Conservation (phyloP, 2,113 vertebrate species). For the Blennius ocellaris region DNA sequence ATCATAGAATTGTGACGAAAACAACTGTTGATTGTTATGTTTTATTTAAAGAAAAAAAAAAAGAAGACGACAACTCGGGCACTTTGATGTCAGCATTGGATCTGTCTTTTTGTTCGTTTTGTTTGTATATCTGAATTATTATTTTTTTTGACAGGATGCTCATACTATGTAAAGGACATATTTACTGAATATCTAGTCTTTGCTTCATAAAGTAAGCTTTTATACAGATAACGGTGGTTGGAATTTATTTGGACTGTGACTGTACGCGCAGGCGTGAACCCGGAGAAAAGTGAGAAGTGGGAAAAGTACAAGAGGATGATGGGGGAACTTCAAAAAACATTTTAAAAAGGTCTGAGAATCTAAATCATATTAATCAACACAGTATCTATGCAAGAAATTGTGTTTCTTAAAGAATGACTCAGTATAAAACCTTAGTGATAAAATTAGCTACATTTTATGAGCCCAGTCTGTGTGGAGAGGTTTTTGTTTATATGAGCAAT, state of each 20-base stretch:
- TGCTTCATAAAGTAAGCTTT: conserved; percentile 83
- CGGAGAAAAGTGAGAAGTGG: too few relatives aligned
- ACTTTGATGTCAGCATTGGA: conserved; percentile 77
- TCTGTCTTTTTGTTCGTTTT: conserved; percentile 60
- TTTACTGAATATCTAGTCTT: conserved; percentile 83
- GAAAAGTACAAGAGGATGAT: too few relatives aligned
- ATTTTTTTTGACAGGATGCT: conserved; percentile 72
- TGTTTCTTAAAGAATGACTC: too few relatives aligned
- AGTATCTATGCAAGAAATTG: too few relatives aligned
- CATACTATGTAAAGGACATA: conserved; percentile 78
- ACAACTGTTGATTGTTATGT: conserved; percentile 68
- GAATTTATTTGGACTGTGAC: conserved; percentile 41
- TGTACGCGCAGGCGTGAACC: too few relatives aligned
- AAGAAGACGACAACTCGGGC: conserved; percentile 64
- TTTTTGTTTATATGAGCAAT: too few relatives aligned
- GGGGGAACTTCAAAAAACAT: too few relatives aligned
- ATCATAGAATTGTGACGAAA: conserved; percentile 80
- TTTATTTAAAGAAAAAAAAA: conserved; percentile 72
- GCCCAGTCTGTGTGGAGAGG: too few relatives aligned
- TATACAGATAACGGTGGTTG: conserved; percentile 67
- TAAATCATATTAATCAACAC: too few relatives aligned
- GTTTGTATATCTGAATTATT: conserved; percentile 76
- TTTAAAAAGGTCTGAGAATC: too few relatives aligned
- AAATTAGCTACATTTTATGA: too few relatives aligned
- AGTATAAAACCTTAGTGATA: too few relatives aligned